Percentiles rank a stretch among this genome's conserved stretches.
These are phyloP conservation scores for Lepus townsendii DNA, from an alignment of 2,797 vertebrate species.

Conservation along the genomic window DNA sequence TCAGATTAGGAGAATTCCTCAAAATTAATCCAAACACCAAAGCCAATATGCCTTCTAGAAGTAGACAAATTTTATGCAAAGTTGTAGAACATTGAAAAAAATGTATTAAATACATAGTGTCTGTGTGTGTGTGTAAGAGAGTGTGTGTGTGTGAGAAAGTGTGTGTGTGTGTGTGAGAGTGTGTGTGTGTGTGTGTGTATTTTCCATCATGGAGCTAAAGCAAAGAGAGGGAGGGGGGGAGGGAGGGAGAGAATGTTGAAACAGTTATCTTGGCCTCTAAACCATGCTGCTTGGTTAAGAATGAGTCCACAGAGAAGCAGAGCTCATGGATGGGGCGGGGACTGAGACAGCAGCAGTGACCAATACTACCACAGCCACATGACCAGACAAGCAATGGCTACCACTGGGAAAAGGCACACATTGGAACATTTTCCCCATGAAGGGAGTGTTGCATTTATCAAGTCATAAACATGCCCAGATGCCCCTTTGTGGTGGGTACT, in stretches of 20 bases:
- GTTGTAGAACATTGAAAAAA: not conserved
- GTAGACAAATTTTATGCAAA: not conserved
- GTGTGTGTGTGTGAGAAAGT: not conserved
- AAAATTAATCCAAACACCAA: conserved; percentile 12
- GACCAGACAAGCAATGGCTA: not conserved
- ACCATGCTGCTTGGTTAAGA: not conserved
- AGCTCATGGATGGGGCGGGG: not conserved
- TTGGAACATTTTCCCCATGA: not conserved
- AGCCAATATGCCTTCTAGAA: not conserved
- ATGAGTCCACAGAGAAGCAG: not conserved
- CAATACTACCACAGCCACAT: fast-evolving
- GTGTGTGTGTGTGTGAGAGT: not conserved
- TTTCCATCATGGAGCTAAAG: not conserved
- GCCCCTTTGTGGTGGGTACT: not conserved
- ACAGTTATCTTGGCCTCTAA: not conserved
- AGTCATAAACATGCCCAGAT: not conserved
- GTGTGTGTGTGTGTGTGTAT: not conserved
- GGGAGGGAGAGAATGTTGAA: not conserved
- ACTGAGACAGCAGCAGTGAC: not conserved
- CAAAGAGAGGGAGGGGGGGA: not conserved
- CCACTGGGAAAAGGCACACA: not conserved
- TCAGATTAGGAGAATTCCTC: not conserved
- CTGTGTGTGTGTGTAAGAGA: not conserved
- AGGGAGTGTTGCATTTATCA: not conserved
- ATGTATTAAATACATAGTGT: too few relatives aligned